Conservation (phyloP, 1,140 invertebrate species). For the Hycleus phaleratus region DNA sequence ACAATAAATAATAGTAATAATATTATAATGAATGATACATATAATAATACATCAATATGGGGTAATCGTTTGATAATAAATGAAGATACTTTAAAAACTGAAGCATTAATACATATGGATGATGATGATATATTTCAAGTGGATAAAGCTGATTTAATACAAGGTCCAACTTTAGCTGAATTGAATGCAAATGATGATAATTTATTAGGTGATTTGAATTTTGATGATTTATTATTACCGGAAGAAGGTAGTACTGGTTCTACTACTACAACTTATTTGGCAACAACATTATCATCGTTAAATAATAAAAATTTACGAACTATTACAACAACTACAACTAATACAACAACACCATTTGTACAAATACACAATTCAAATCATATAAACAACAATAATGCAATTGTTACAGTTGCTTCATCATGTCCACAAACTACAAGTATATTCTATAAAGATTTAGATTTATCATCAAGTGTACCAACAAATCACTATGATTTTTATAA, state of each 20-base stretch:
- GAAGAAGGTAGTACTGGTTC: constrained; percentile 44
- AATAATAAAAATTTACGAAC: constrained; percentile 8
- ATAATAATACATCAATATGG: constrained; percentile 40
- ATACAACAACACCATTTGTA: constrained; percentile 9
- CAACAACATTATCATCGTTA: neutral
- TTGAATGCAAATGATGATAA: constrained; percentile 80
- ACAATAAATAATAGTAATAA: neutral
- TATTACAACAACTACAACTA: constrained; percentile 18
- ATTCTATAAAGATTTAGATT: constrained; percentile 35
- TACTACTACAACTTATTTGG: neutral
- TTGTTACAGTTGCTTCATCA: constrained; percentile 24
- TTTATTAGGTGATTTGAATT: constrained; percentile 71
- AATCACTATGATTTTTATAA: constrained; percentile 43
- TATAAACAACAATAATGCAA: constrained; percentile 23
- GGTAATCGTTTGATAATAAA: constrained; percentile 20
- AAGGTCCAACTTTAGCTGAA: constrained; percentile 77
- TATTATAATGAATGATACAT: constrained; percentile 21
- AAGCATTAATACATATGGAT: constrained; percentile 63
- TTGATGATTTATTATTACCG: constrained; percentile 73
- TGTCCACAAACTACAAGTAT: constrained; percentile 34
- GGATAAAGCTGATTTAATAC: constrained; percentile 75
- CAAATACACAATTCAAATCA: constrained; percentile 5
- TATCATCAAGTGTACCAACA: constrained; percentile 31
- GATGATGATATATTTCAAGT: constrained; percentile 87
- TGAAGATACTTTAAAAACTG: constrained; percentile 45